phyloP scores from a whole-genome alignment of 2,888 invertebrate species.

The Phyllotreta cruciferae region DNA sequence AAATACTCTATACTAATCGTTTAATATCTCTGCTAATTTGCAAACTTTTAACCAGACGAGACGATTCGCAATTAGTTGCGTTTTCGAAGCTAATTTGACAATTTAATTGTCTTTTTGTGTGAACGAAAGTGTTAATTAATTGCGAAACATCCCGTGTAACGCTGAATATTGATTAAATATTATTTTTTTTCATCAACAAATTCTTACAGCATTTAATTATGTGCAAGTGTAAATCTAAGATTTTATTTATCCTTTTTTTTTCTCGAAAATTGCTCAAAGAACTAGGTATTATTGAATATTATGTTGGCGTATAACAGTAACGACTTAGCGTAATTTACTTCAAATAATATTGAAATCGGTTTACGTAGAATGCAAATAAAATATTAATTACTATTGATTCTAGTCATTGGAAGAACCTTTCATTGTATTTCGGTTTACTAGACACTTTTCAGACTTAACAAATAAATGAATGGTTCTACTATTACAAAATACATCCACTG shows the following conservation, averaged over 20 bases:
- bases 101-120: too few relatives aligned
- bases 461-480: not conserved
- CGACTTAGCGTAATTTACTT: not conserved
- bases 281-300: slow-evolving; percentile 13
- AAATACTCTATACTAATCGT: slow-evolving; percentile 21
- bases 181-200: slow-evolving; percentile 18
- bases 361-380: not conserved
- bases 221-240: slow-evolving; percentile 23
- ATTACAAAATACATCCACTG: not conserved
- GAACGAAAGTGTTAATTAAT: too few relatives aligned
- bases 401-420: too few relatives aligned
- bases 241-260: slow-evolving; percentile 4
- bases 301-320: not conserved
- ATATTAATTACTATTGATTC: too few relatives aligned
- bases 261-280: slow-evolving; percentile 15
- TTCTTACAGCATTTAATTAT: slow-evolving; percentile 22
- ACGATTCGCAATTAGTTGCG: not conserved
- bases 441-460: not conserved
- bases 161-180: slow-evolving; percentile 21
- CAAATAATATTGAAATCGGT: not conserved
- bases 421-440: not conserved
- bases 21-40: slow-evolving; percentile 25
- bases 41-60: slow-evolving; percentile 1
- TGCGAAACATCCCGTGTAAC: not conserved
- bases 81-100: too few relatives aligned